phyloP scores from a whole-genome alignment of 2,113 vertebrate genomes.

The Perccottus glenii region DNA sequence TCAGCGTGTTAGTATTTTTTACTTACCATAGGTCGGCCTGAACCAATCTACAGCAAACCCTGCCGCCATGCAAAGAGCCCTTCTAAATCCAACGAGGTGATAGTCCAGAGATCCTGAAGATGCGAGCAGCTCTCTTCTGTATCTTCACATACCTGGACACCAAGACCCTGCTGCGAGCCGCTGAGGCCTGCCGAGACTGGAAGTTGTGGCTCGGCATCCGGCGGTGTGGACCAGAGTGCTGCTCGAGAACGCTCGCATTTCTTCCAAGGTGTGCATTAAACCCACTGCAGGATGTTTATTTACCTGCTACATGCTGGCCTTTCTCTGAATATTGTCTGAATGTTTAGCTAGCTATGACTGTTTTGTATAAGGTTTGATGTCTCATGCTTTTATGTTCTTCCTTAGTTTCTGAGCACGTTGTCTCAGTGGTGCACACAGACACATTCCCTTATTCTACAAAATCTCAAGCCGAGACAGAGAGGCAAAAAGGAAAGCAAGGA shows the following conservation, averaged over 20 bases:
- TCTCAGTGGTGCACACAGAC: slow-evolving; percentile 99
- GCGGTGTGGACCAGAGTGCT: slow-evolving; percentile 96
- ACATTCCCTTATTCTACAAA: slow-evolving; percentile 97
- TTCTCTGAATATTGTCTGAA: neutral
- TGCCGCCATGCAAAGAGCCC: slow-evolving; percentile 87
- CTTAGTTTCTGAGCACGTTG: slow-evolving; percentile 91
- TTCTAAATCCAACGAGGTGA: slow-evolving; percentile 90
- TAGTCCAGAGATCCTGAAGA: slow-evolving; percentile 98
- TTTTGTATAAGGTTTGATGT: too few relatives aligned
- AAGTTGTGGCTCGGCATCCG: slow-evolving; percentile 93
- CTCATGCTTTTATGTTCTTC: slow-evolving; percentile 8
- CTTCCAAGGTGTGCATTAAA: slow-evolving; percentile 82
- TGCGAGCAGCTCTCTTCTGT: slow-evolving; percentile 94
- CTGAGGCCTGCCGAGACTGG: slow-evolving; percentile 96
- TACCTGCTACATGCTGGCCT: neutral
- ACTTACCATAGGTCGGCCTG: slow-evolving; percentile 68
- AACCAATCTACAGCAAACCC: slow-evolving; percentile 71
- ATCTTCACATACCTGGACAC: slow-evolving; percentile 99
- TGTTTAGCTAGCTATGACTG: too few relatives aligned
- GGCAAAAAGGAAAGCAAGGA: slow-evolving; percentile 98
- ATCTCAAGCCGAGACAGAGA: slow-evolving; percentile 94
- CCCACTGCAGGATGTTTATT: neutral
- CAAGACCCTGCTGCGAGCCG: slow-evolving; percentile 89
- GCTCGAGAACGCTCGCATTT: slow-evolving; percentile 94
- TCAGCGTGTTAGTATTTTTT: neutral